Base-by-base conservation (phyloP, 2,797 vertebrate genomes). In the Crossoptilon crossoptilon region DNA sequence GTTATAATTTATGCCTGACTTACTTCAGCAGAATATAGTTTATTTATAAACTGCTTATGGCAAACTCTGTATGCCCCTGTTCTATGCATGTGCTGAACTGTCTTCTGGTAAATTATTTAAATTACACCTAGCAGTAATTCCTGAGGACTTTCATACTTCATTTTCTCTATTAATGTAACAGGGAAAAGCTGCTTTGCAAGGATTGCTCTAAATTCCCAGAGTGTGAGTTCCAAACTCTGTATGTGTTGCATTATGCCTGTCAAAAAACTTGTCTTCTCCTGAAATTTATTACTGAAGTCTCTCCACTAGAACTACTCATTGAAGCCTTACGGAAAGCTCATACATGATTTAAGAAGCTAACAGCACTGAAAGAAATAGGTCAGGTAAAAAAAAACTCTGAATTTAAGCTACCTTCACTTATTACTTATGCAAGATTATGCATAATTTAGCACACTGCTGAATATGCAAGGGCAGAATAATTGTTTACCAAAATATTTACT, bases 401-500 rank as follows among this genome's bases (percentile, higher is more conserved):
- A 98, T 98, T 98, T 98, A 98, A 98, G 98, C 97, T 98, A 98
- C 97, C 98, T 98, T 98, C 97, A 95, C 98, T 98, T 98, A 98
- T 98, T 98, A 98, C 98, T 98, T 98, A 98, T 98, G 98, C 98
- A 98, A 98, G 98, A 98, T 98, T 98, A 98, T 98, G 98, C 98
- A 98, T 98, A 98, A 98, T 98, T 98, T 98, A 98, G 97, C 97
- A 98, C 96, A 96, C 98, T 98, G 97, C 97, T 98, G 98, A 98
- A 98, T 98, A 98, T 98, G 98, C 98, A 98, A 97, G 97, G 97
- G 87, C 94, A 97, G 98, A 98, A 98, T 98, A 98, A 98, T 98
- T 98, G 98, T 98, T 98, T 98, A 98, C 98, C 97, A 98, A 98
- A 98, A 98, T 98, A 98, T 98, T 98, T 98, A 98, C 98, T 98